Conservation (phyloP, 1,140 invertebrate genomes). For the Scaptomyza graminum region DNA sequence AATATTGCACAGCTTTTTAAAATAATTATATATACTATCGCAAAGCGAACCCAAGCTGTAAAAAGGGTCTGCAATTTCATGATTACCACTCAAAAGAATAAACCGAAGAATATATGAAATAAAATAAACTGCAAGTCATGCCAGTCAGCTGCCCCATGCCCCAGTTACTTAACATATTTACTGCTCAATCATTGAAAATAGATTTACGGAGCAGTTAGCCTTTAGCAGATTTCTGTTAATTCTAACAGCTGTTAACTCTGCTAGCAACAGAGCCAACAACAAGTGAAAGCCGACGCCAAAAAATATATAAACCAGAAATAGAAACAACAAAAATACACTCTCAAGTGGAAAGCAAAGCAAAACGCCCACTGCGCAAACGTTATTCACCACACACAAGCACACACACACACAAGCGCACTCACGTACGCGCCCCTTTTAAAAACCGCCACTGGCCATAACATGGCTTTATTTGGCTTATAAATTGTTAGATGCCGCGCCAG, state of each 20-base stretch:
- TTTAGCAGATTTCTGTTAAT: slow-evolving; percentile 19
- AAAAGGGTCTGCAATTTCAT: slow-evolving; percentile 33
- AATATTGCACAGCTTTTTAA: slow-evolving; percentile 45
- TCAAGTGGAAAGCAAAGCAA: slow-evolving; percentile 38
- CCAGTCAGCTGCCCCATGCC: slow-evolving; percentile 19
- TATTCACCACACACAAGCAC: slow-evolving; percentile 40
- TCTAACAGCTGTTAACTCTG: slow-evolving; percentile 25
- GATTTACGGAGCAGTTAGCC: slow-evolving; percentile 37
- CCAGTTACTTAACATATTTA: slow-evolving; percentile 24
- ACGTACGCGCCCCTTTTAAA: slow-evolving; percentile 12
- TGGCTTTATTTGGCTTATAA: slow-evolving; percentile 77
- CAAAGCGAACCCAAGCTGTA: slow-evolving; percentile 6
- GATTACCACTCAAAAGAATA: slow-evolving; percentile 24
- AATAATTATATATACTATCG: neutral
- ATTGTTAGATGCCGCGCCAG: slow-evolving; percentile 55
- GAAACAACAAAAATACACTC: slow-evolving; percentile 12
- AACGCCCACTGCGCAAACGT: slow-evolving; percentile 45
- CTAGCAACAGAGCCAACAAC: slow-evolving; percentile 38
- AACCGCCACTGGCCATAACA: slow-evolving; percentile 69
- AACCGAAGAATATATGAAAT: neutral
- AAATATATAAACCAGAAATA: neutral
- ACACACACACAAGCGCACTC: neutral
- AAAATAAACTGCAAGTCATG: slow-evolving; percentile 27
- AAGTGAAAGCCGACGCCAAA: slow-evolving; percentile 37
- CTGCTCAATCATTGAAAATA: slow-evolving; percentile 37